Conservation (phyloP, 2,113 vertebrate species). For the Sceloporus undulatus region DNA sequence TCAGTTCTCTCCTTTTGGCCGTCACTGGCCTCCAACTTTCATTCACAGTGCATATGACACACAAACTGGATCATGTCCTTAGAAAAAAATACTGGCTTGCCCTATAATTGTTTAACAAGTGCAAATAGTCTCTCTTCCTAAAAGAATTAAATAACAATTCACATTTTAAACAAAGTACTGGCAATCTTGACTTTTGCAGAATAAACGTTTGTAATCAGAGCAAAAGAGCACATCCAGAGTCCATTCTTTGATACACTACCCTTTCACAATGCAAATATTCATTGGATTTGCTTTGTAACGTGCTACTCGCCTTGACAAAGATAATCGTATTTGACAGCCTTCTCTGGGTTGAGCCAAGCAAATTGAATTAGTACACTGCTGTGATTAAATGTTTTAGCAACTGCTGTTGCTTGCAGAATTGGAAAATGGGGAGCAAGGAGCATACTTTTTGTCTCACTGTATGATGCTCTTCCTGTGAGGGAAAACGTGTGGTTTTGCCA, state of each 20-base stretch:
- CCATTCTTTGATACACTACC: neutral
- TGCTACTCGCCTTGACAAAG: slow-evolving; percentile 18
- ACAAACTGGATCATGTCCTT: neutral
- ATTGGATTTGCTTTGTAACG: slow-evolving; percentile 46
- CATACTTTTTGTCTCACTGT: slow-evolving; percentile 26
- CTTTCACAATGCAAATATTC: slow-evolving; percentile 38
- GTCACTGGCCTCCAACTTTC: neutral
- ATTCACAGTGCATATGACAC: neutral
- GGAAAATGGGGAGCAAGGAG: neutral
- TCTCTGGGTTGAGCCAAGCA: slow-evolving; percentile 43
- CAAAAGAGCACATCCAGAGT: slow-evolving; percentile 32
- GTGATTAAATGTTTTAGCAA: slow-evolving; percentile 42
- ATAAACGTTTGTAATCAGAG: neutral
- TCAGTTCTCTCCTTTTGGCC: neutral
- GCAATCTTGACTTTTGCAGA: slow-evolving; percentile 21
- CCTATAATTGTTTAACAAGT: slow-evolving; percentile 21
- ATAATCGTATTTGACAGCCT: slow-evolving; percentile 3
- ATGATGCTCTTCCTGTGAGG: slow-evolving; percentile 40
- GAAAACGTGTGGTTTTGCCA: slow-evolving; percentile 48
- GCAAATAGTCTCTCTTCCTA: slow-evolving; percentile 21
- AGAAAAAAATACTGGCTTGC: neutral
- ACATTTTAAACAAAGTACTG: slow-evolving; percentile 28
- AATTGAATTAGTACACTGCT: slow-evolving; percentile 43
- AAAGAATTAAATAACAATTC: neutral
- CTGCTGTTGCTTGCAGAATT: slow-evolving; percentile 37